phyloP scores from a whole-genome alignment of 2,797 vertebrate genomes.

The Limosa lapponica region DNA sequence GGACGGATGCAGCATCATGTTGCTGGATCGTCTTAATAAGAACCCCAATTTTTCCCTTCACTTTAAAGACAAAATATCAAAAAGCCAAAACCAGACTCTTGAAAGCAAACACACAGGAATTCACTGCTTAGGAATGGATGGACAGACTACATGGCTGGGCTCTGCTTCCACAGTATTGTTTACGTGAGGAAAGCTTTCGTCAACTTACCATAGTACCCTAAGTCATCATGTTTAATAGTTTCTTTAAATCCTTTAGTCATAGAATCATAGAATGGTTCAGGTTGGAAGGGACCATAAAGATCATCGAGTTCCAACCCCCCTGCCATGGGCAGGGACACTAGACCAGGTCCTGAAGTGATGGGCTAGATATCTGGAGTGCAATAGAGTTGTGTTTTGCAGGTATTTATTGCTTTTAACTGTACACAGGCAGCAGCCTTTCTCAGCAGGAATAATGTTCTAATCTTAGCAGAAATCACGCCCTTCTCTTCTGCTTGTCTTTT shows the following conservation, averaged over 20 bases:
- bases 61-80: background rate
- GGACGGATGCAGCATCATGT: background rate
- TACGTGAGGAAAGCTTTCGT: background rate
- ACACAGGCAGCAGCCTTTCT: background rate
- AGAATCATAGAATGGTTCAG: too few species aligned
- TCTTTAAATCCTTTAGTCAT: background rate
- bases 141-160: background rate
- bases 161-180: background rate
- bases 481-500: background rate
- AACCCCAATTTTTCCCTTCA: fast-evolving
- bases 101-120: background rate
- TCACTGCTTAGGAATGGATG: background rate
- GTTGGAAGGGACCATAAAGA: too few species aligned
- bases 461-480: background rate
- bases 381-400: background rate
- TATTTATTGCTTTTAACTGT: background rate
- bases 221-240: background rate
- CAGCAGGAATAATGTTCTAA: background rate
- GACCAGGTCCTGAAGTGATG: background rate
- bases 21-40: background rate
- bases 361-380: background rate
- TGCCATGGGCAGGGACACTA: too few species aligned
- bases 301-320: too few species aligned
- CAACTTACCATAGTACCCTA: background rate
- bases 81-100: background rate